Percentiles rank a stretch among this genome's conserved stretches.
Conservation (phyloP, 2,888 invertebrate genomes). For the Elysia crispata region DNA sequence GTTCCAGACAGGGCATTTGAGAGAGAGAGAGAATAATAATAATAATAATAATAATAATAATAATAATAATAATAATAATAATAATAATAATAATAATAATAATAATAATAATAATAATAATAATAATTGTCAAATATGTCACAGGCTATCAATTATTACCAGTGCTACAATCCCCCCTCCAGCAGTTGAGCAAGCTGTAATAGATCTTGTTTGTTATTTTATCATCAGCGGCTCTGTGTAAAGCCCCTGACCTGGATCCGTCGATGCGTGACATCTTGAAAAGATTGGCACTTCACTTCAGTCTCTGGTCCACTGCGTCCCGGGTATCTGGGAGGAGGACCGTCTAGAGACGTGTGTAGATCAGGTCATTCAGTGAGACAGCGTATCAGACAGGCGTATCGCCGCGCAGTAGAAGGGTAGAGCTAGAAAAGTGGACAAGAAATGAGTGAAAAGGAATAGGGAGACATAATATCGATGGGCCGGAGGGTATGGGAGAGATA, state of each 20-base stretch:
- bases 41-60: too few relatives aligned
- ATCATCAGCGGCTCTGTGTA: neutral
- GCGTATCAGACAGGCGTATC: conserved; percentile 12
- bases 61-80: too few relatives aligned
- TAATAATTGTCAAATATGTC: too few relatives aligned
- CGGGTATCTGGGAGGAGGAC: neutral
- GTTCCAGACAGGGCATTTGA: too few relatives aligned
- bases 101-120: too few relatives aligned
- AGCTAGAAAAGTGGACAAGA: conserved; percentile 7
- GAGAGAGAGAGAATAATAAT: too few relatives aligned
- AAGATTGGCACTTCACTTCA: neutral
- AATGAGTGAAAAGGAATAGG: neutral
- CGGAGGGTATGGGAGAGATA: neutral
- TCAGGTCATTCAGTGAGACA: neutral
- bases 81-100: too few relatives aligned
- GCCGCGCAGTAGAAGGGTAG: conserved; percentile 12
- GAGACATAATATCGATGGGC: too few relatives aligned
- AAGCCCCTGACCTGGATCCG: neutral
- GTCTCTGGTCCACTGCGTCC: neutral
- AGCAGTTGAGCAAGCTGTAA: neutral
- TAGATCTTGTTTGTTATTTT: neutral
- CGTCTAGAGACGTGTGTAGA: neutral
- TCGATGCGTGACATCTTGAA: neutral
- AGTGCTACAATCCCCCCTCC: too few relatives aligned
- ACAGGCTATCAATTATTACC: too few relatives aligned